A percentile compares a stretch with the other conserved stretches of the same genome.
Conservation (phyloP, 2,888 invertebrate species). For the Spisula solida region DNA sequence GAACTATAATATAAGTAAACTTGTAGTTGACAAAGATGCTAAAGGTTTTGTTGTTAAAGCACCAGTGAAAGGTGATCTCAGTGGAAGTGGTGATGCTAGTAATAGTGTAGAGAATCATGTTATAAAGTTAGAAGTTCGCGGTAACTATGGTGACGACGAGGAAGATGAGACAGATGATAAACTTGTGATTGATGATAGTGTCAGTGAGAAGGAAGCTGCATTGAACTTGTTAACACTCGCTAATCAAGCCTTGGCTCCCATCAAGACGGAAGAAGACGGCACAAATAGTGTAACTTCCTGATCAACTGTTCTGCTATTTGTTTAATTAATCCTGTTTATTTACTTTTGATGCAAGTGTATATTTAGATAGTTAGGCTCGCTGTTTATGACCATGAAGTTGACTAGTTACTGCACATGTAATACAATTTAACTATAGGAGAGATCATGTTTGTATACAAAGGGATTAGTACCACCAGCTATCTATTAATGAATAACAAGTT, state of each 20-base stretch:
- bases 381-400: not conserved
- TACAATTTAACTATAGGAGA: no score
- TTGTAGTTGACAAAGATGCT: constrained; percentile 41
- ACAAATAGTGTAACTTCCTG: not conserved
- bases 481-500: no score
- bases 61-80: constrained; percentile 39
- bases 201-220: constrained; percentile 76
- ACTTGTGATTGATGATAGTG: constrained; percentile 58
- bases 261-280: not conserved
- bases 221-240: constrained; percentile 77
- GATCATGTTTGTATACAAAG: no score
- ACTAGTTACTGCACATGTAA: no score
- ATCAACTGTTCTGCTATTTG: not conserved
- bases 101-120: constrained; percentile 6
- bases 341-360: not conserved
- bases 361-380: not conserved
- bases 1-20: constrained; percentile 28
- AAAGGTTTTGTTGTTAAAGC: constrained; percentile 45
- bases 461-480: no score
- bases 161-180: constrained; percentile 55
- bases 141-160: not conserved
- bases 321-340: not conserved
- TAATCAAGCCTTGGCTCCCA: constrained; percentile 69
- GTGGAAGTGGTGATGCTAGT: constrained; percentile 32
- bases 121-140: not conserved